phyloP scores from a whole-genome alignment of 2,113 vertebrate species.

The Mystacornis crossleyi region DNA sequence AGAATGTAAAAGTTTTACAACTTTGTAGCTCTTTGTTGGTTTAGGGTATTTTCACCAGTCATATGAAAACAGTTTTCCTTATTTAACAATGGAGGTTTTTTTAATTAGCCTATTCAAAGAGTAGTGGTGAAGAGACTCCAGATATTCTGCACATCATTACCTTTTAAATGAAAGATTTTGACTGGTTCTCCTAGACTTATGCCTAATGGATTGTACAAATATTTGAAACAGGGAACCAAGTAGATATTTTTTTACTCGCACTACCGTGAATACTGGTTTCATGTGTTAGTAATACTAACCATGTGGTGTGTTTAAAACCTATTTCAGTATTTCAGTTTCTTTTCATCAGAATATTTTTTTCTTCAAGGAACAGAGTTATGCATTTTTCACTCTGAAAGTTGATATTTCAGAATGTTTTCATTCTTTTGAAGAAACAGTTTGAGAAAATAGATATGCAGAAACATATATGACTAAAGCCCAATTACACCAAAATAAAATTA shows the following conservation, averaged over 20 bases:
- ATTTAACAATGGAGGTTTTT: neutral
- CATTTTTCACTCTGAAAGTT: neutral
- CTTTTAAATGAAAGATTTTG: neutral
- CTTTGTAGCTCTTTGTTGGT: neutral
- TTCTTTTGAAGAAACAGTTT: neutral
- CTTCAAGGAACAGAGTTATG: neutral
- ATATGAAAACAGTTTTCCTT: neutral
- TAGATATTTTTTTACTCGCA: neutral
- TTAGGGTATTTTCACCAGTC: neutral
- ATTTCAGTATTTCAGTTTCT: neutral
- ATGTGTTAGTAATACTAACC: neutral
- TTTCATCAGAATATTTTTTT: neutral
- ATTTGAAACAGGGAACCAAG: neutral
- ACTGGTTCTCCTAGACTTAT: neutral
- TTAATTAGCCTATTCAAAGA: neutral
- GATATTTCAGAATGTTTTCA: neutral
- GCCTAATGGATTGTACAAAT: neutral
- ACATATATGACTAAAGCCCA: neutral
- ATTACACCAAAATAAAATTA: neutral
- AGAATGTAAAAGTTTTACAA: neutral
- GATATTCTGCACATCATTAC: neutral
- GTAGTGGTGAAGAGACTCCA: neutral
- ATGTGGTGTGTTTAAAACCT: neutral
- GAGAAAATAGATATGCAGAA: neutral
- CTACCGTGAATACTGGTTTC: neutral